Evolutionary conservation across 2,797 vertebrate genomes (phyloP).

Genomic region (Sylvia borin): DNA sequence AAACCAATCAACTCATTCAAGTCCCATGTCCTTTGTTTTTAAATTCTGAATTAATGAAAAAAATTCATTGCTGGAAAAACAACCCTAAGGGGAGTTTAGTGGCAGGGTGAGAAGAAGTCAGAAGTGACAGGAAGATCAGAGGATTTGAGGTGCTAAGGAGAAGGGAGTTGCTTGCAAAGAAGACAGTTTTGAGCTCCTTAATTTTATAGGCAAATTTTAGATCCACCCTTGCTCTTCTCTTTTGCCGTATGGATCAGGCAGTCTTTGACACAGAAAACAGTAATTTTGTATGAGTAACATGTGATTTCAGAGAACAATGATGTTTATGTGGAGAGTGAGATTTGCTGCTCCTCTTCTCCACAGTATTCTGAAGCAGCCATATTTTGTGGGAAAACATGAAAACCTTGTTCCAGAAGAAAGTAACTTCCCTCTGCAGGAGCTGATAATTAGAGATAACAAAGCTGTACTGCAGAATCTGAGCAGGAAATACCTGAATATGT

Average conservation of each 20-base stretch:
- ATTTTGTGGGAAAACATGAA: not conserved
- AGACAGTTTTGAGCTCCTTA: not conserved
- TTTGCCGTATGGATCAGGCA: not conserved
- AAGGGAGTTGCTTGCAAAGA: not conserved
- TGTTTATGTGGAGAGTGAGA: not conserved
- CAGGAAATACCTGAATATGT: not conserved
- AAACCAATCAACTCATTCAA: not conserved
- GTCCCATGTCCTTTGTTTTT: not conserved
- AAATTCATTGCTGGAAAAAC: not conserved
- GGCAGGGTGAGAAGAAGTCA: not conserved
- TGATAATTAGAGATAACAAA: not conserved
- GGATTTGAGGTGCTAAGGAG: not conserved
- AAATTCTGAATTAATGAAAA: not conserved
- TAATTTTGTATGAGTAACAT: rapidly evolving
- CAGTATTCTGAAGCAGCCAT: not conserved
- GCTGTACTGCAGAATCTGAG: not conserved
- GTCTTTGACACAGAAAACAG: not conserved
- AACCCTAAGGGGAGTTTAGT: not conserved
- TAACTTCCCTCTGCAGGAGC: not conserved
- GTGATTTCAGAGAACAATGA: not conserved
- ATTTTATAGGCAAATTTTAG: not conserved
- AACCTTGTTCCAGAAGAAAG: not conserved
- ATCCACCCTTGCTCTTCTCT: not conserved
- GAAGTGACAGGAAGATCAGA: not conserved
- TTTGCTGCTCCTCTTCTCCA: not conserved